Percentiles rank a stretch among this genome's conserved stretches.
phyloP scores from a whole-genome alignment of 2,113 vertebrate species.

The Pionites leucogaster region DNA sequence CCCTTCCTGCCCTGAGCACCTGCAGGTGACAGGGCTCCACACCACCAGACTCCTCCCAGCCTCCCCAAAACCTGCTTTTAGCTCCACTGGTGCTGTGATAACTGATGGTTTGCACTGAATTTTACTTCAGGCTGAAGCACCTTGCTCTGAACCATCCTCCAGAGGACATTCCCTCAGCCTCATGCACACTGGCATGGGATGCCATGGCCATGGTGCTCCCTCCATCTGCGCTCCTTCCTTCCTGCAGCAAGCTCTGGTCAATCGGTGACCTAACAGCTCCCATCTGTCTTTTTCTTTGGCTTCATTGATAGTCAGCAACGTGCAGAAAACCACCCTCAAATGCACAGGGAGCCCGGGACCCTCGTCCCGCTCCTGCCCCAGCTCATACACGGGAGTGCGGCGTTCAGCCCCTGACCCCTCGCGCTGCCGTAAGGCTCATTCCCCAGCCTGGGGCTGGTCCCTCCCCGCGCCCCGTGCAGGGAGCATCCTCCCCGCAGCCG shows the following conservation, averaged over 20 bases:
- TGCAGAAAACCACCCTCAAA: rapidly evolving
- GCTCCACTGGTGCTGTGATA: rapidly evolving
- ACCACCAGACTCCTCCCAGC: rapidly evolving
- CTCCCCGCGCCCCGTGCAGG: neutral
- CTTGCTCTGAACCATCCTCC: neutral
- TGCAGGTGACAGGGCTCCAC: rapidly evolving
- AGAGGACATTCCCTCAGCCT: neutral
- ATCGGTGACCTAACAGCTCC: too few species aligned
- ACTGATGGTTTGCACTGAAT: neutral
- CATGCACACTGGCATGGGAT: rapidly evolving
- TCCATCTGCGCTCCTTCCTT: neutral
- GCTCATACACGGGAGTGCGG: rapidly evolving
- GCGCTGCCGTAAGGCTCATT: rapidly evolving
- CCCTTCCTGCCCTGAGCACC: neutral
- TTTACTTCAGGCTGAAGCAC: neutral
- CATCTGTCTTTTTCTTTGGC: too few species aligned
- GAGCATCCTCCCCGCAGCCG: neutral
- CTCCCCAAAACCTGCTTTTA: neutral
- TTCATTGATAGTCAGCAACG: rapidly evolving
- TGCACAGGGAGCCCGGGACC: too few species aligned
- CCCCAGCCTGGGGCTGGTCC: rapidly evolving
- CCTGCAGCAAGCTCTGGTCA: neutral
- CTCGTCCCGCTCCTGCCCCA: neutral
- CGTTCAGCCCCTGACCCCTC: neutral
- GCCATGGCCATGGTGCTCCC: neutral